Percentiles rank a stretch among this genome's conserved stretches.
Evolutionary conservation across 2,113 vertebrate genomes (phyloP).

Genomic region (Mus pahari): DNA sequence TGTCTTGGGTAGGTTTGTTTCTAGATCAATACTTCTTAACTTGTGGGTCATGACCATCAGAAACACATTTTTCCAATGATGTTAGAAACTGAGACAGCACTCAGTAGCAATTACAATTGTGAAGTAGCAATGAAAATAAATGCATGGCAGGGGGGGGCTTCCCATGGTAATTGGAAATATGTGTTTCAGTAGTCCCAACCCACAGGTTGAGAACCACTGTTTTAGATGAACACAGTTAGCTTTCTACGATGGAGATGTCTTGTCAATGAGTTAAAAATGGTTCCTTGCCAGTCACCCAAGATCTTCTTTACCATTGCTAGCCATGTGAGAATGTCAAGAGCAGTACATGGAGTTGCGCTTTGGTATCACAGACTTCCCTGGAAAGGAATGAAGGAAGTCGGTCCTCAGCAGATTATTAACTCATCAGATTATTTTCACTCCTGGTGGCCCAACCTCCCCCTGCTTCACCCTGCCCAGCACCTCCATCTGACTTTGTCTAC

Average conservation of each 20-base stretch:
- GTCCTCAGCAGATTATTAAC: background rate
- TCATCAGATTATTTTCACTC: background rate
- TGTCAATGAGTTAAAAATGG: background rate
- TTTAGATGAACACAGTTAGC: background rate
- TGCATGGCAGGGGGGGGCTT: background rate
- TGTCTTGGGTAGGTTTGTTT: background rate
- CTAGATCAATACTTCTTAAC: background rate
- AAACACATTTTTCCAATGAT: background rate
- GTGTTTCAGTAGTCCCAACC: background rate
- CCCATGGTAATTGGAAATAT: background rate
- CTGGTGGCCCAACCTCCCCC: background rate
- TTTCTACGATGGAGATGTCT: background rate
- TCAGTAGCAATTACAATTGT: background rate
- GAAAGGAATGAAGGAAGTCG: background rate
- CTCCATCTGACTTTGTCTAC: background rate
- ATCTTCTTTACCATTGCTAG: background rate
- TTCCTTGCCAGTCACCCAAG: background rate
- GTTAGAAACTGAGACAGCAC: no score
- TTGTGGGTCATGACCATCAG: background rate
- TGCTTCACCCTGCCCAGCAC: background rate
- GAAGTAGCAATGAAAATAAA: background rate
- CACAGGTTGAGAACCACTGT: background rate
- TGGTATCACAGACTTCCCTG: background rate
- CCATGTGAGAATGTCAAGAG: background rate
- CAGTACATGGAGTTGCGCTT: background rate